phyloP scores from a whole-genome alignment of 1,140 invertebrate species.

The Drosophila ohnishii region DNA sequence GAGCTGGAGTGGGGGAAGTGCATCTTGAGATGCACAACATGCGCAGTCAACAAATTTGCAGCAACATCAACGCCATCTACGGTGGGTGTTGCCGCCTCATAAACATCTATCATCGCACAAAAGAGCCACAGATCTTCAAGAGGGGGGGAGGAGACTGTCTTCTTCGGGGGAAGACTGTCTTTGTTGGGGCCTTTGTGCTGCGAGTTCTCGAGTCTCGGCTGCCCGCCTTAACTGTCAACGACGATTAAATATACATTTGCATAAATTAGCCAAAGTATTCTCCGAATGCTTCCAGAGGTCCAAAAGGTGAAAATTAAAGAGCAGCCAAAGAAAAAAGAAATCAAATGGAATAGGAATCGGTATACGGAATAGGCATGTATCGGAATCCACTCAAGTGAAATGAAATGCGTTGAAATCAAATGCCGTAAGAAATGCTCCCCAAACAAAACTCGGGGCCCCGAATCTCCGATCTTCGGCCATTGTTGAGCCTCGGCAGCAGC shows the following conservation, averaged over 20 bases:
- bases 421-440: slow-evolving; percentile 68
- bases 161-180: slow-evolving; percentile 3
- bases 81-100: slow-evolving; percentile 76
- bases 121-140: slow-evolving; percentile 18
- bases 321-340: slow-evolving; percentile 70
- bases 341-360: slow-evolving; percentile 55
- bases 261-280: slow-evolving; percentile 74
- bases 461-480: slow-evolving; percentile 36
- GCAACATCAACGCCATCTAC: slow-evolving; percentile 73
- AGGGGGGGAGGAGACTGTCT: neutral
- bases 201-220: slow-evolving; percentile 36
- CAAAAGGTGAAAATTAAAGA: slow-evolving; percentile 76
- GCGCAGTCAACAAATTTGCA: slow-evolving; percentile 78
- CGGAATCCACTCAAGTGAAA: slow-evolving; percentile 51
- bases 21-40: slow-evolving; percentile 72
- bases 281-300: slow-evolving; percentile 22
- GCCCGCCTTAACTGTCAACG: slow-evolving; percentile 80
- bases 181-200: slow-evolving; percentile 19
- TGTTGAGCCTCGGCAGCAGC: slow-evolving; percentile 62
- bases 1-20: slow-evolving; percentile 1
- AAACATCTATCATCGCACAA: slow-evolving; percentile 79
- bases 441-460: slow-evolving; percentile 20
- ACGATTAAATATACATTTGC: slow-evolving; percentile 82
- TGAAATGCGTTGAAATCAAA: slow-evolving; percentile 73
- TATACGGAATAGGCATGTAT: slow-evolving; percentile 9